Evolutionary conservation across 2,113 vertebrate genomes (phyloP).

Genomic region (Zosterops borbonicus): DNA sequence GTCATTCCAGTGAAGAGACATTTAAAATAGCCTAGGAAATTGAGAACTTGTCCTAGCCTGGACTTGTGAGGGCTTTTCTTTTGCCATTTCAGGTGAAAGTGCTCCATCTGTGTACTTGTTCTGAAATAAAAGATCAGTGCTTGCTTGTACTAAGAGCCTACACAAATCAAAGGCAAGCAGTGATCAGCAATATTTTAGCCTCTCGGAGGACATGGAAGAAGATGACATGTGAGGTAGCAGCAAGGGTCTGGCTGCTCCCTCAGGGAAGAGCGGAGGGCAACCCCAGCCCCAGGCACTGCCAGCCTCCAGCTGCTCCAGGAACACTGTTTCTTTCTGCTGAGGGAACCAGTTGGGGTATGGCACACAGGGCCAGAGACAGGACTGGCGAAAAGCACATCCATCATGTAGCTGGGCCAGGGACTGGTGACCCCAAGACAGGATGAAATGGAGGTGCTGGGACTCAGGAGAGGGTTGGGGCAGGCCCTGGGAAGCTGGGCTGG

Average conservation of each 20-base stretch:
- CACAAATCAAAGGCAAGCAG: rapidly evolving
- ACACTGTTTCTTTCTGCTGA: neutral
- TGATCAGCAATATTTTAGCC: neutral
- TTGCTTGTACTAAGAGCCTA: neutral
- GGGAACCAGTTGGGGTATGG: neutral
- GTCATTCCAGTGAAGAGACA: neutral
- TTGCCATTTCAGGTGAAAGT: neutral
- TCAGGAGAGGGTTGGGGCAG: neutral
- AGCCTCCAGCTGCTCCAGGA: neutral
- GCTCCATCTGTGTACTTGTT: neutral
- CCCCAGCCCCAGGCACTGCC: neutral
- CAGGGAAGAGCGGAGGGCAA: neutral
- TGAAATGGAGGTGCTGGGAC: neutral
- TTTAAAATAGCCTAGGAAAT: neutral
- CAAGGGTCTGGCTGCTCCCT: neutral
- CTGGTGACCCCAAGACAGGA: rapidly evolving
- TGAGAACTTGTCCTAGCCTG: neutral
- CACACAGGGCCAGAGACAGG: neutral
- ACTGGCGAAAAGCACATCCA: neutral
- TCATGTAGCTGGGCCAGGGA: neutral
- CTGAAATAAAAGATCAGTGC: neutral
- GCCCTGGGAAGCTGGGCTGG: neutral
- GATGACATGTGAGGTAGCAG: rapidly evolving
- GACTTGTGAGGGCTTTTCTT: neutral
- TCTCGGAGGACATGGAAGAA: neutral